Conservation (phyloP, 1,140 invertebrate genomes). For the Tyrophagus putrescentiae region DNA sequence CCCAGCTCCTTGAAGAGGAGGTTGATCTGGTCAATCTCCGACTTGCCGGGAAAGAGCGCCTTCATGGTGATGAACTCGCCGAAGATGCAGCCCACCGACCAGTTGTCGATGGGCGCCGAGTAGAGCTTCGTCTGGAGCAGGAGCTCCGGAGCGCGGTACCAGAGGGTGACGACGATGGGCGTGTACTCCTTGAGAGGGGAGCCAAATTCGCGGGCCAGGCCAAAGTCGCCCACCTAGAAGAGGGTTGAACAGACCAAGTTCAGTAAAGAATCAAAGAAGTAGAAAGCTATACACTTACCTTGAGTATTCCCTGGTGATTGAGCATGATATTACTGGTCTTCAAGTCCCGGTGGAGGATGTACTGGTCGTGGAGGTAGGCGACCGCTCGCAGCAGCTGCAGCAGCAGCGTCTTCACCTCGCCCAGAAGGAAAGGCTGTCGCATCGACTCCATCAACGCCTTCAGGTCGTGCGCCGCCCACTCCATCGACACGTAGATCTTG, state of each 20-base stretch:
- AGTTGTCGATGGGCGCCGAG: constrained; percentile 89
- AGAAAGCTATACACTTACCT: constrained; percentile 33
- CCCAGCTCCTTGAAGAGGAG: constrained; percentile 89
- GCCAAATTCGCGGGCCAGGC: constrained; percentile 90
- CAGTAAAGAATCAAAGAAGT: no score
- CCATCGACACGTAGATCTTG: constrained; percentile 99
- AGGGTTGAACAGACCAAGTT: constrained; percentile 5
- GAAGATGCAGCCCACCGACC: constrained; percentile 98
- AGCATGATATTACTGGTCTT: constrained; percentile 95
- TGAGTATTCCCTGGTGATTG: constrained; percentile 72
- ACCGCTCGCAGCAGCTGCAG: constrained; percentile 71
- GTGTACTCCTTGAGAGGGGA: constrained; percentile 94
- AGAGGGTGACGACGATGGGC: constrained; percentile 89
- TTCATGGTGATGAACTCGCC: constrained; percentile 89
- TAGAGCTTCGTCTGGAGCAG: constrained; percentile 77
- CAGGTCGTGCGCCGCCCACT: constrained; percentile 96
- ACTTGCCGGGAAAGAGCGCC: constrained; percentile 87
- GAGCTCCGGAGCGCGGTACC: constrained; percentile 89
- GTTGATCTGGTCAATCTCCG: constrained; percentile 86
- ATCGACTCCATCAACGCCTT: constrained; percentile 97
- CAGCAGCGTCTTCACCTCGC: constrained; percentile 91
- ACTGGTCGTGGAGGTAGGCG: constrained; percentile 91
- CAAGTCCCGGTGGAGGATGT: constrained; percentile 96
- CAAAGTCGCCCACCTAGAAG: constrained; percentile 80
- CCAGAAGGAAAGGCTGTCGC: constrained; percentile 79